A percentile compares a stretch with the other conserved stretches of the same genome.
phyloP scores from a whole-genome alignment of 2,113 vertebrate genomes.

The Benitochromis conjunctus region DNA sequence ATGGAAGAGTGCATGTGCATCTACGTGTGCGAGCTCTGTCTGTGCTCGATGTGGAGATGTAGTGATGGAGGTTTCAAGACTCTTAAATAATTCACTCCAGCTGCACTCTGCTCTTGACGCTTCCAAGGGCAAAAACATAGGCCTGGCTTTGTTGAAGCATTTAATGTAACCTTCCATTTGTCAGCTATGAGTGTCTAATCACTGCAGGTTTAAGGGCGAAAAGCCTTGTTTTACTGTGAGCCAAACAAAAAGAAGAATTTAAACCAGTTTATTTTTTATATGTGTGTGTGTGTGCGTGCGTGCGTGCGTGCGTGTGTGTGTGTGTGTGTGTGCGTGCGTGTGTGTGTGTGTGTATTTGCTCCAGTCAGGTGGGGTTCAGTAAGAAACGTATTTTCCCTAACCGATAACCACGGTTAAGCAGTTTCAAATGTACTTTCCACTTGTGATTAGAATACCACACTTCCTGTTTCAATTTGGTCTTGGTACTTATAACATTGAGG shows the following conservation, averaged over 20 bases:
- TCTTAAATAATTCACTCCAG: slow-evolving; percentile 67
- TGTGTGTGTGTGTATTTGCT: background rate
- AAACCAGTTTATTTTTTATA: no score
- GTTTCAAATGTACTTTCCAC: slow-evolving; percentile 13
- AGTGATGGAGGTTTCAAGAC: slow-evolving; percentile 52
- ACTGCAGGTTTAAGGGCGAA: background rate
- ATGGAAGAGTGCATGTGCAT: background rate
- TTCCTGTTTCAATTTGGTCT: slow-evolving; percentile 30
- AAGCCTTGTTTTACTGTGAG: background rate
- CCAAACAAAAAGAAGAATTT: background rate
- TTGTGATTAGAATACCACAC: slow-evolving; percentile 36
- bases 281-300: background rate
- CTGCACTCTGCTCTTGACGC: slow-evolving; percentile 39
- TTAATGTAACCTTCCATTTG: slow-evolving; percentile 31
- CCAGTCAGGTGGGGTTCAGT: background rate
- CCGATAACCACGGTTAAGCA: slow-evolving; percentile 12
- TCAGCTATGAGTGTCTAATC: slow-evolving; percentile 36
- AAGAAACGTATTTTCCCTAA: background rate
- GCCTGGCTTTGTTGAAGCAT: slow-evolving; percentile 15
- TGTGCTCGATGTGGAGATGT: slow-evolving; percentile 17
- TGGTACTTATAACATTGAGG: background rate
- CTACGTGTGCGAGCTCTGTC: background rate
- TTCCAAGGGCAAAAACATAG: slow-evolving; percentile 11
- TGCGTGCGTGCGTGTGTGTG: no score
- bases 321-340: background rate